Base-by-base conservation (phyloP, 1,140 invertebrate genomes). In the Drosophila albomicans region DNA sequence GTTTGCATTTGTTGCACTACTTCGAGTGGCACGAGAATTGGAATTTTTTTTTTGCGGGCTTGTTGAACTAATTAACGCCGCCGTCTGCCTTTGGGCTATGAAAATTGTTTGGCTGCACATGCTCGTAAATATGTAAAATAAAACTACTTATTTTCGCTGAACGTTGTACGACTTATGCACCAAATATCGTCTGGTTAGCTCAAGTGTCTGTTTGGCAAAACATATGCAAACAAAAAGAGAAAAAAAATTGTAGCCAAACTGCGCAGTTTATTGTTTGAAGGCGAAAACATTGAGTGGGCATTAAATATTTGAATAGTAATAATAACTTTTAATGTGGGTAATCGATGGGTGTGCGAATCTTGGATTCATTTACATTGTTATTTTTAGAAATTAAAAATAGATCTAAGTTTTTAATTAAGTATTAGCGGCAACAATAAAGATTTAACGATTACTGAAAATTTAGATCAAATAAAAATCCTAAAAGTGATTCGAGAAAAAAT, bases 51-150 rank as follows among this genome's bases (percentile, higher is more conserved):
- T 49, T 32, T 11, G n/a, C 59, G 38, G 35, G 45, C 45, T 74
- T 80, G 81, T 72, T 88, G 81, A 67, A 78, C 78, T 72, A 89
- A 88, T 88, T 88, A 89, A 75, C 67, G 87, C 58, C 79, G 78
- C 3, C 64, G 65, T 58, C 76, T 66, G 76, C 63, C 41, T 30
- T 69, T 49, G 52, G 51, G 69, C 45, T 72, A 67, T 88, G 7
- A 78, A 88, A 82, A 68, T 57, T 67, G 38, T 49, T 30, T 16
- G 15, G 54, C 32, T 38, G 8, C 13, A 38, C 32, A 38, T 56
- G 32, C n/a, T 43, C 41, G 41, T 43, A 43, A 43, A 43, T 57
- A 43, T 75, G 61, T 38, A 64, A 71, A 75, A 68, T 61, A 62
- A 68, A 49, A 45, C 28, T 41, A 46, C 28, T 68, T 13, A 48